Conservation (phyloP, 2,797 vertebrate genomes). For the Monodelphis domestica region DNA sequence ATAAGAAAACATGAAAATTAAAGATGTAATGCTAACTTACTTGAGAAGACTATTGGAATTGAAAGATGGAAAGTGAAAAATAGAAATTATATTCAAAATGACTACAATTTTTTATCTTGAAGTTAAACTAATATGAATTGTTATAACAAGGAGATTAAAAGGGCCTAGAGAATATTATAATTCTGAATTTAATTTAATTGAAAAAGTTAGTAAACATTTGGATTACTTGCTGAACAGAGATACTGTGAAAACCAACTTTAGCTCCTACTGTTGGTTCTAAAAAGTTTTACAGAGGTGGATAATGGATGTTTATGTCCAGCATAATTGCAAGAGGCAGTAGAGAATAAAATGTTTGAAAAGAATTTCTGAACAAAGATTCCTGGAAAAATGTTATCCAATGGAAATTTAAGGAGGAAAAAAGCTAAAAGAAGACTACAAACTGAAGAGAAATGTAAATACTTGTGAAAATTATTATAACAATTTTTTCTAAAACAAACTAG, state of each 20-base stretch:
- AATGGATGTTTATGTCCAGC: not conserved
- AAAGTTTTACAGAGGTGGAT: not conserved
- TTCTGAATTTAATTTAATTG: too few species aligned
- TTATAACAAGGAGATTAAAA: not conserved
- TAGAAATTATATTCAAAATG: not conserved
- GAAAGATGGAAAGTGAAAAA: not conserved
- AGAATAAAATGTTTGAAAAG: not conserved
- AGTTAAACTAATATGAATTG: not conserved
- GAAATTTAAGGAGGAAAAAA: not conserved
- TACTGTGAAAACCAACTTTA: not conserved
- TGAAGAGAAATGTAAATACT: not conserved
- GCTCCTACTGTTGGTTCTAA: not conserved
- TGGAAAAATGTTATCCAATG: not conserved
- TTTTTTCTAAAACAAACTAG: not conserved
- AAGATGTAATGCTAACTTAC: not conserved
- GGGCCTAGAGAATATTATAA: not conserved
- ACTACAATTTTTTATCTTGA: not conserved
- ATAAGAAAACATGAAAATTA: not conserved
- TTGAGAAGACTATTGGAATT: not conserved
- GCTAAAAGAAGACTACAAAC: not conserved
- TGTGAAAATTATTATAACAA: not conserved
- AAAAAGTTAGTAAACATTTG: not conserved
- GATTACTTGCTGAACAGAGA: not conserved
- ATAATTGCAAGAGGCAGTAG: not conserved
- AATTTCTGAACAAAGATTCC: not conserved